Evolutionary conservation across 2,113 vertebrate genomes (phyloP).

Genomic region (Bubo bubo): DNA sequence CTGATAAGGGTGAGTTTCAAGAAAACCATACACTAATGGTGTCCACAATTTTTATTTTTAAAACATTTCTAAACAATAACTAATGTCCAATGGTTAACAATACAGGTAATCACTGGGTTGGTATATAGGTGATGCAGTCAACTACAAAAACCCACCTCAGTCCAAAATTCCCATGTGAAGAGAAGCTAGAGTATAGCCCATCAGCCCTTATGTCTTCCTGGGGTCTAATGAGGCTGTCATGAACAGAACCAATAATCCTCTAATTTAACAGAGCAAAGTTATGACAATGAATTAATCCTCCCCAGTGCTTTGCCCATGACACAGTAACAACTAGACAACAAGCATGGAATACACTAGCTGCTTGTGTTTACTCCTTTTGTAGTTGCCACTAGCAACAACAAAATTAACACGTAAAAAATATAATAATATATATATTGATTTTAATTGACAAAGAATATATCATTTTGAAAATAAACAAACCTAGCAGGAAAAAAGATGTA

Average conservation of each 20-base stretch:
- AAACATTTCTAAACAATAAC: not conserved
- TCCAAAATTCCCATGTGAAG: not conserved
- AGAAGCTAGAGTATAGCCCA: not conserved
- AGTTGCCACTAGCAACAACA: conserved; percentile 68
- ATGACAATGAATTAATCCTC: not conserved
- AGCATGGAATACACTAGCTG: not conserved
- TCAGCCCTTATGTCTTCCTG: not conserved
- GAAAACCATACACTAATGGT: not conserved
- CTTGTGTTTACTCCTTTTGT: conserved; percentile 32
- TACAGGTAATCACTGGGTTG: not conserved
- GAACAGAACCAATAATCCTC: not conserved
- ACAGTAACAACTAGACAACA: conserved; percentile 21
- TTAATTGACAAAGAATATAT: not conserved
- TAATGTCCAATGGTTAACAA: not conserved
- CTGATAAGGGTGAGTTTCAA: not conserved
- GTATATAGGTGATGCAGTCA: not conserved
- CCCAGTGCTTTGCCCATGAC: not conserved
- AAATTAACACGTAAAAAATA: conserved; percentile 11
- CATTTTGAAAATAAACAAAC: not conserved
- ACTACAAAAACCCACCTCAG: not conserved
- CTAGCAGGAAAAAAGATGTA: not conserved
- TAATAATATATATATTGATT: conserved; percentile 11
- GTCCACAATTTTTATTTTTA: not conserved
- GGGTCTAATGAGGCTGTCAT: not conserved
- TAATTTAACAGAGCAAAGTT: not conserved